Evolutionary conservation across 92 coral and sea anemone species (phyloP).

Genomic region (Palythoa heliodiscus): DNA sequence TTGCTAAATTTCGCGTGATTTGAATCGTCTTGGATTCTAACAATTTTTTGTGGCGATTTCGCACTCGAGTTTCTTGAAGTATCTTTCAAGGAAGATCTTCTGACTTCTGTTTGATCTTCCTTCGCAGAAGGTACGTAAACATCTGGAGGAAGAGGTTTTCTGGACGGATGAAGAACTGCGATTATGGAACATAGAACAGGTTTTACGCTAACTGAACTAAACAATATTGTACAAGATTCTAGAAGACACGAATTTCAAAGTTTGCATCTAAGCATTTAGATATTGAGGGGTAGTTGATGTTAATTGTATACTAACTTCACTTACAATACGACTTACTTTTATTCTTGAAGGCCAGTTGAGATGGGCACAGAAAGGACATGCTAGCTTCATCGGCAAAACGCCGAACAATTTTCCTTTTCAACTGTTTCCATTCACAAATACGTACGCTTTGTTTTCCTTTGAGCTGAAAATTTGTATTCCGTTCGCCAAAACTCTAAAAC

Average conservation of each 20-base stretch:
- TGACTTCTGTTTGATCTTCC: constrained; percentile 34
- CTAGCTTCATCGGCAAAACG: not conserved
- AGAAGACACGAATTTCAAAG: not conserved
- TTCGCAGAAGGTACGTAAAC: constrained; percentile 55
- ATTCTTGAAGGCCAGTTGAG: not conserved
- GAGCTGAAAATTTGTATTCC: constrained; percentile 47
- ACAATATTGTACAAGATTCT: not conserved
- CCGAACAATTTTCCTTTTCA: not conserved
- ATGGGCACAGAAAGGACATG: constrained; percentile 10
- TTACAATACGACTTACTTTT: not conserved
- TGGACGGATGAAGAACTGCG: constrained; percentile 63
- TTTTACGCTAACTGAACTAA: constrained; percentile 11
- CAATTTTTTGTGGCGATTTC: constrained; percentile 67
- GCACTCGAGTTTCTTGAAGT: constrained; percentile 54
- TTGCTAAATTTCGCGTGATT: constrained; percentile 59
- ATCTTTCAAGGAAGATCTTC: constrained; percentile 79
- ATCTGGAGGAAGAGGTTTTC: constrained; percentile 71
- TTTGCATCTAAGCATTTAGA: not conserved
- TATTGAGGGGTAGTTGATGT: not conserved
- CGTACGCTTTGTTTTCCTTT: constrained; percentile 37
- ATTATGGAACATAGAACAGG: not conserved
- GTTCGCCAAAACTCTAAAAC: constrained; percentile 9
- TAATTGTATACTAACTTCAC: not conserved
- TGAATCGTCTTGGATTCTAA: constrained; percentile 57
- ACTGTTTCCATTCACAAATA: not conserved